Evolutionary conservation across 2,888 invertebrate genomes (phyloP).

Genomic region (Drosophila cognata): DNA sequence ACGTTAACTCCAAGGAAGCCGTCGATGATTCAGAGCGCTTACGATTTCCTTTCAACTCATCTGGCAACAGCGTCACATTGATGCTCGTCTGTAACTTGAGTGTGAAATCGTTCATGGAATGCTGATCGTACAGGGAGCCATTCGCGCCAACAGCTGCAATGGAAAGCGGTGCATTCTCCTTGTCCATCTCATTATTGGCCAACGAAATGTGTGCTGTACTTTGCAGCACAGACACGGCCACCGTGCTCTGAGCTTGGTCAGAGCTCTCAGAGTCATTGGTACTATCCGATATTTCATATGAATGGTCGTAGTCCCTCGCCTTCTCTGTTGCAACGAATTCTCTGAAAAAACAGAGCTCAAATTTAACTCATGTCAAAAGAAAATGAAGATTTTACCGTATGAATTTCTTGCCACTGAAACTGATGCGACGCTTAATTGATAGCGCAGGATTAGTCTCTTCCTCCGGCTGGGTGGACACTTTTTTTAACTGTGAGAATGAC

Average conservation of each 20-base stretch:
- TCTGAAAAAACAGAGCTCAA: conserved; percentile 10
- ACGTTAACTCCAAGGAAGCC: conserved; percentile 3
- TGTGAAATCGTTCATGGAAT: conserved; percentile 27
- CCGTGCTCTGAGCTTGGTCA: conserved; percentile 22
- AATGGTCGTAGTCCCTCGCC: conserved; percentile 57
- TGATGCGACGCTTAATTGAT: conserved; percentile 59
- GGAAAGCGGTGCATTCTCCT: conserved; percentile 42
- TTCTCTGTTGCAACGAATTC: conserved; percentile 61
- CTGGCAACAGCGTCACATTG: conserved; percentile 60
- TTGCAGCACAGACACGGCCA: conserved; percentile 32
- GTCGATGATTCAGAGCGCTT: conserved; percentile 7
- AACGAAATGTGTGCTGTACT: conserved; percentile 24
- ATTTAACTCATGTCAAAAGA: not conserved
- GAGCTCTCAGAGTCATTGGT: conserved; percentile 54
- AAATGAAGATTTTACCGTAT: conserved; percentile 44
- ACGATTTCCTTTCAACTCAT: conserved; percentile 31
- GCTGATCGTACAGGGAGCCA: conserved; percentile 19
- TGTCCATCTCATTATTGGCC: conserved; percentile 24
- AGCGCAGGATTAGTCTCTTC: conserved; percentile 32
- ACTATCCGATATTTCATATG: conserved; percentile 68
- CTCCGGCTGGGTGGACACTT: conserved; percentile 3
- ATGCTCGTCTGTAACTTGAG: conserved; percentile 59
- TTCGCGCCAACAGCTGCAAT: conserved; percentile 1
- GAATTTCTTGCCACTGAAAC: conserved; percentile 69
- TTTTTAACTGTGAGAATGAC: conserved; percentile 42